Evolutionary conservation across 2,888 invertebrate species (phyloP).

Genomic region (Microctonus hyperodae): DNA sequence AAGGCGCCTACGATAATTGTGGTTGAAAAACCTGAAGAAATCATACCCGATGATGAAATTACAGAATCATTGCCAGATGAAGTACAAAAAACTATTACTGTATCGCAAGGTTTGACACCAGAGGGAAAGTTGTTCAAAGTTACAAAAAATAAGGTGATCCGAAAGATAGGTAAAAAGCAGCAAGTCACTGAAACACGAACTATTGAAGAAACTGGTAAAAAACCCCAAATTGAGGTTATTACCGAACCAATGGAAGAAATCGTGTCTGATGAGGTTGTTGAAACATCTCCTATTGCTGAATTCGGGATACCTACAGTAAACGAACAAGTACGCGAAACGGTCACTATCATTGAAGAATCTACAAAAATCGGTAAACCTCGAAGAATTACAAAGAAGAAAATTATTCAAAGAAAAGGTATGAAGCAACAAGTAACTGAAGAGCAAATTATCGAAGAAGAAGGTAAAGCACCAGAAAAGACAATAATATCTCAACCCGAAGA

Average conservation of each 20-base stretch:
- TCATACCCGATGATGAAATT: constrained; percentile 32
- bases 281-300: constrained; percentile 27
- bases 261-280: constrained; percentile 38
- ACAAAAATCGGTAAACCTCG: constrained; percentile 56
- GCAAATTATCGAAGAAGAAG: constrained; percentile 60
- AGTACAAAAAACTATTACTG: constrained; percentile 45
- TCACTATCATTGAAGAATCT: constrained; percentile 60
- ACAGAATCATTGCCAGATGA: constrained; percentile 51
- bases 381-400: constrained; percentile 50
- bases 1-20: constrained; percentile 27
- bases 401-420: constrained; percentile 49
- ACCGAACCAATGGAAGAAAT: constrained; percentile 60
- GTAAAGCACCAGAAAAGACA: constrained; percentile 57
- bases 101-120: constrained; percentile 51
- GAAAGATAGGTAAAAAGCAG: constrained; percentile 53
- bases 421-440: constrained; percentile 63
- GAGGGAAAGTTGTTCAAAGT: constrained; percentile 53
- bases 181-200: constrained; percentile 54
- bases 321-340: constrained; percentile 55
- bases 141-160: constrained; percentile 61
- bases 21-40: constrained; percentile 35
- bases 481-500: constrained; percentile 52
- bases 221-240: constrained; percentile 61
- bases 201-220: constrained; percentile 63
- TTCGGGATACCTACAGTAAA: constrained; percentile 29